phyloP scores from a whole-genome alignment of 1,140 invertebrate genomes.

The Ruditapes philippinarum region DNA sequence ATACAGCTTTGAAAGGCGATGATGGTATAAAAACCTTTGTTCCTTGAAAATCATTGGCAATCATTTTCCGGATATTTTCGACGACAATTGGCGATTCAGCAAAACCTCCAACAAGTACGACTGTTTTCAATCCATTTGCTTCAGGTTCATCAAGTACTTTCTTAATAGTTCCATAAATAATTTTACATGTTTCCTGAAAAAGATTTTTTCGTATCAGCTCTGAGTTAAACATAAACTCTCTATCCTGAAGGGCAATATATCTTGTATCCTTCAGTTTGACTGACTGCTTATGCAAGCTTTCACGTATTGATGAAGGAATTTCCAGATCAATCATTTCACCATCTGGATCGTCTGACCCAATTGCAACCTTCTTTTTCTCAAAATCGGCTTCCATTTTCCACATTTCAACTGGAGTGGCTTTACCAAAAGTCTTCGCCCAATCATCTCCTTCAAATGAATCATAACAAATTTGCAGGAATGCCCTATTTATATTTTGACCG shows the following conservation, averaged over 20 bases:
- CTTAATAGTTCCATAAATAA: neutral
- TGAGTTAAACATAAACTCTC: neutral
- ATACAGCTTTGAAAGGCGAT: slow-evolving; percentile 39
- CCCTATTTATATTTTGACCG: slow-evolving; percentile 50
- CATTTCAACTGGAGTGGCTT: neutral
- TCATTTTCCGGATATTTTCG: too few relatives aligned
- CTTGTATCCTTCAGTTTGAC: neutral
- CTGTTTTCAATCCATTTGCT: neutral
- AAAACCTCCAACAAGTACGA: slow-evolving; percentile 48
- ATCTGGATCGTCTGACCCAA: slow-evolving; percentile 2
- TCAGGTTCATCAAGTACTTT: neutral
- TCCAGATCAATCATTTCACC: slow-evolving; percentile 5
- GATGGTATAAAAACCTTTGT: slow-evolving; percentile 29
- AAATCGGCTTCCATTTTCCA: slow-evolving; percentile 53
- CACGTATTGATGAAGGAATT: neutral
- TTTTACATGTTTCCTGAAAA: neutral
- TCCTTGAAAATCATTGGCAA: neutral
- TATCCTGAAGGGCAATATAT: neutral
- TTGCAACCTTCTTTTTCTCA: slow-evolving; percentile 40
- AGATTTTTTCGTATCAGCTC: neutral
- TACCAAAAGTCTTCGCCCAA: neutral
- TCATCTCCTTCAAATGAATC: slow-evolving; percentile 32
- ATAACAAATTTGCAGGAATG: slow-evolving; percentile 27
- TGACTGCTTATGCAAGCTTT: neutral
- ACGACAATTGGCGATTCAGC: too few relatives aligned